Base-by-base conservation (phyloP, 2,888 invertebrate species). In the Epinotia nisella region DNA sequence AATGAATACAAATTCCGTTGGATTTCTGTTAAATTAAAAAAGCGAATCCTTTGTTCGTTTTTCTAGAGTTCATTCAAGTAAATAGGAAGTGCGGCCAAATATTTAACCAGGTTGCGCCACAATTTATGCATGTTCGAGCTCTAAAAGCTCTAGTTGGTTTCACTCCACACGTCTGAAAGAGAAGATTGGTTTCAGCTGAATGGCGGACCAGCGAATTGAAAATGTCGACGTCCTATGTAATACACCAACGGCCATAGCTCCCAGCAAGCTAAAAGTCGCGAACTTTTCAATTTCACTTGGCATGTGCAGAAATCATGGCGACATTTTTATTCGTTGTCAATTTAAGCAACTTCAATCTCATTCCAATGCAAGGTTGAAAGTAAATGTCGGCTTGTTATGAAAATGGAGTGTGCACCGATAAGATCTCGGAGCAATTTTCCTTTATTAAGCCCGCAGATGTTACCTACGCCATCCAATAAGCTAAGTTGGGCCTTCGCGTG, bases 121-220 rank as follows among this genome's bases (percentile, higher is more conserved):
- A 64, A 69, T 73, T 64, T 73, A 73, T 73, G 51, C 73, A 69
- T 41, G 64, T 53, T 69, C 68, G 69, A 64, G 64, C 49, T 73
- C 68, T 56, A 73, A 73, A 73, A 64, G 58, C 59, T 35, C 41
- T 41, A 56, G 41, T 11, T n/a, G 51, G 61, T 68, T 68, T 68
- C 72, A 58, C 62, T 68, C 56, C 67, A 62, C 61, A 51, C 62
- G 71, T 66, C 66, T 69, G 58, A 73, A 73, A 69, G 62, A 64
- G 56, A 53, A 73, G 73, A 73, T 73, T 73, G 73, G 64, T 73
- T 64, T 58, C 73, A 73, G 62, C 73, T 69, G 73, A 64, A 69
- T 64, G 49, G 65, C 10, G 17, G 58, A 56, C 62, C 51, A 35
- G 21, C 58, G 64, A 73, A 73, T 69, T 73, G 73, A 73, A 69